phyloP scores from a whole-genome alignment of 2,888 invertebrate genomes.

The Pollenia labialis region DNA sequence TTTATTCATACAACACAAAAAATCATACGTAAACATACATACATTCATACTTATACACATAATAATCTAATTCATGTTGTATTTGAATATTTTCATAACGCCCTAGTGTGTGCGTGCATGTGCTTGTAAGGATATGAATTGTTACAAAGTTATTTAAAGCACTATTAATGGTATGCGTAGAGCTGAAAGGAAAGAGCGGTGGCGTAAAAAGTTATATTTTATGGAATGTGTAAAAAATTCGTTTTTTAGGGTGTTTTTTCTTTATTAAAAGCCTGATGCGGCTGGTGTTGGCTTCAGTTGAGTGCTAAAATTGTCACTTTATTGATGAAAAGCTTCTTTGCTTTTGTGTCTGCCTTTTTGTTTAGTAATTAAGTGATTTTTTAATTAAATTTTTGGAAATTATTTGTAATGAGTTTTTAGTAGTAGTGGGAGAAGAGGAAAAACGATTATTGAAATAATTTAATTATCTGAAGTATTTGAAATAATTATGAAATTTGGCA shows the following conservation, averaged over 20 bases:
- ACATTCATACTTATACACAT: constrained; percentile 18
- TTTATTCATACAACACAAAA: constrained; percentile 60
- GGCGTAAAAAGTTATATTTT: constrained; percentile 33
- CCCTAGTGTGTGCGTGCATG: neutral
- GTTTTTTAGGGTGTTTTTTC: constrained; percentile 59
- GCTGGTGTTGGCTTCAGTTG: constrained; percentile 49
- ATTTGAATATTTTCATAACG: constrained; percentile 38
- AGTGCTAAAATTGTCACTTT: constrained; percentile 73
- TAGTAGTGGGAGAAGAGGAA: neutral
- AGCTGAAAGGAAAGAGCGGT: neutral
- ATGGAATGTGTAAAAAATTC: constrained; percentile 44
- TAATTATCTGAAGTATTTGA: constrained; percentile 62
- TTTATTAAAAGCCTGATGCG: constrained; percentile 59
- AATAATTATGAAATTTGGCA: constrained; percentile 67
- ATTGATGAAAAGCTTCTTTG: constrained; percentile 71
- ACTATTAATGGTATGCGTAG: constrained; percentile 2
- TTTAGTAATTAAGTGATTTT: constrained; percentile 73
- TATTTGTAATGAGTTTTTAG: constrained; percentile 15
- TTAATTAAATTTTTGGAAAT: constrained; percentile 68
- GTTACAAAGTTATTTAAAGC: constrained; percentile 53
- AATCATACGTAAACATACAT: neutral
- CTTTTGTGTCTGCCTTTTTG: constrained; percentile 39
- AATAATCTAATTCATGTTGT: constrained; percentile 53
- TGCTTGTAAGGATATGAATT: constrained; percentile 18
- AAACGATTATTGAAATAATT: constrained; percentile 63